Evolutionary conservation across 2,113 vertebrate genomes (phyloP).

Genomic region (Piprites chloris): DNA sequence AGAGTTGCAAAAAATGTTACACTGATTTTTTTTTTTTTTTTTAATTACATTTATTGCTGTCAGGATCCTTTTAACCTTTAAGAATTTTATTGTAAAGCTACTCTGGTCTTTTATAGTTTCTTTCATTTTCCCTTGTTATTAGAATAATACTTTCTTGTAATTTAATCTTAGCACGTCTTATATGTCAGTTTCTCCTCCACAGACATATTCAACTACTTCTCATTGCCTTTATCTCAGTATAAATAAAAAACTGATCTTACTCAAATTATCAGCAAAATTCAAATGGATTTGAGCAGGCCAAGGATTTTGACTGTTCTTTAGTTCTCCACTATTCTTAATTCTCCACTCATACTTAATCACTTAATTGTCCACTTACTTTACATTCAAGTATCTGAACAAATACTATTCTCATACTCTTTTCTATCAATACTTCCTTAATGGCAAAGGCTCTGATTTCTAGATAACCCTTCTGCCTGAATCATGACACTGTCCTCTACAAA

Average conservation of each 20-base stretch:
- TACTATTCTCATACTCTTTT: background rate
- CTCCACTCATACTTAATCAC: background rate
- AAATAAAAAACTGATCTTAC: background rate
- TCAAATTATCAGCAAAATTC: background rate
- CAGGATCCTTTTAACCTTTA: conserved; percentile 8
- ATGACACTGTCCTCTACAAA: background rate
- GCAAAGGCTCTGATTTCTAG: background rate
- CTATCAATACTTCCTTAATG: background rate
- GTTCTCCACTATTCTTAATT: background rate
- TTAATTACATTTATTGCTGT: background rate
- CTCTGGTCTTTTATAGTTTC: background rate
- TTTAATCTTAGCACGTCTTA: background rate
- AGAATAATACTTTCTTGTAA: background rate
- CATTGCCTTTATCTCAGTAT: background rate
- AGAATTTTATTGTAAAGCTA: background rate
- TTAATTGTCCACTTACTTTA: background rate
- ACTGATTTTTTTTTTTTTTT: background rate
- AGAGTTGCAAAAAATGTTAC: background rate
- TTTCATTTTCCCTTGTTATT: background rate
- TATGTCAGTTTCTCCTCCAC: background rate
- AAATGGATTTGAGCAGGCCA: background rate
- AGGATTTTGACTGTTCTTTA: background rate
- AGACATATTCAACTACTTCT: background rate
- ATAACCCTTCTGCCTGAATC: background rate
- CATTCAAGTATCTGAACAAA: background rate